Percentiles rank a stretch among this genome's conserved stretches.
phyloP scores from a whole-genome alignment of 2,797 vertebrate species.

The Todus mexicanus region DNA sequence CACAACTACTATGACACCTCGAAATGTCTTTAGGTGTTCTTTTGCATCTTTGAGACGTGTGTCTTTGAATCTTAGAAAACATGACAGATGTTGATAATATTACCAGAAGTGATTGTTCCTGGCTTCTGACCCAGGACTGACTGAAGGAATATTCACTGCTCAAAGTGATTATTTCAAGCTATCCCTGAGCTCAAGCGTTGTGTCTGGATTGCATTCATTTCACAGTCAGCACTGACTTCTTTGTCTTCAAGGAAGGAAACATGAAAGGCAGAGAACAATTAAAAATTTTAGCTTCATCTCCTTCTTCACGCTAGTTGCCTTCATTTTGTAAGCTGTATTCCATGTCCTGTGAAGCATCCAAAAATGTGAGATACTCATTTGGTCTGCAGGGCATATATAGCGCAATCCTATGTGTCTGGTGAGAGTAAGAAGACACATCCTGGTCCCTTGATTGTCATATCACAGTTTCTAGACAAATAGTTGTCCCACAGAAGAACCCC shows the following conservation, averaged over 20 bases:
- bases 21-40: background rate
- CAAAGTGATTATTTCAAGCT: background rate
- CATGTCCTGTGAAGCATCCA: background rate
- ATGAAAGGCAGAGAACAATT: background rate
- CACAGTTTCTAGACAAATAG: background rate
- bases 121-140: background rate
- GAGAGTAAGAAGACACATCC: background rate
- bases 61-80: background rate
- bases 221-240: background rate
- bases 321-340: background rate
- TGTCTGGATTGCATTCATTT: background rate
- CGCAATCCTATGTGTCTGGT: background rate
- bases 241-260: background rate
- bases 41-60: background rate
- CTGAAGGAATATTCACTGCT: background rate
- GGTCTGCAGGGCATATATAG: background rate
- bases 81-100: background rate
- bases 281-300: background rate
- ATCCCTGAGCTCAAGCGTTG: background rate
- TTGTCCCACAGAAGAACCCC: background rate
- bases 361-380: background rate
- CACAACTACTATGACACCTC: background rate
- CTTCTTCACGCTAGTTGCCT: background rate
- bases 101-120: background rate
- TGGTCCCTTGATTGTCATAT: background rate